Evolutionary conservation across 2,797 vertebrate species (phyloP), one percentile per base, ranked within the genome.

Genomic region (Helarctos malayanus): DNA sequence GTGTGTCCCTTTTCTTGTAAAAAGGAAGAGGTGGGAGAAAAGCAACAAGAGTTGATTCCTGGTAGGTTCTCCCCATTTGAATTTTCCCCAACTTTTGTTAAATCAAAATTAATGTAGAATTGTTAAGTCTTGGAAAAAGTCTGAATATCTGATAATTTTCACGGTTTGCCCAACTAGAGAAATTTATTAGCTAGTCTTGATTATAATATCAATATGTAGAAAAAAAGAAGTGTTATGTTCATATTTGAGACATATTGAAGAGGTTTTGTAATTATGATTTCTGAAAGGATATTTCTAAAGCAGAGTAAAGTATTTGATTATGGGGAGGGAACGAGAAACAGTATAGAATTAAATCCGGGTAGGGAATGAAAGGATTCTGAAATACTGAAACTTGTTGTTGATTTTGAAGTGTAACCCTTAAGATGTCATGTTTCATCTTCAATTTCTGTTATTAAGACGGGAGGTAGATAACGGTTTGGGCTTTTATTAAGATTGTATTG

Each of bases 401-500:
- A 0, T 96, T 96, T 23, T 78, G 84, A 94, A 86, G 32, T 95
- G 1, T 79, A 97, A 89, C 52, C 47, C 49, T 78, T 73, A 71
- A 89, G 63, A 59, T 71, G 27, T 38, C 73, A 76, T 93, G 93
- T 82, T 35, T 61, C 79, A 73, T 76, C 47, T 83, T 96, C 25
- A 83, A 0, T 95, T 93, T 97, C 59, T 95, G 15, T 96, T 94
- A 84, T 71, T 95, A 95, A 96, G 85, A 57, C 93, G 9, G 18
- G 52, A 91, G 27, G 18, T 82, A 91, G 94, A 76, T 73, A 94
- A 92, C 0, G 4, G 5, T 59, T 89, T 96, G 56, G 47, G 9
- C 27, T 91, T 94, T 76, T 76, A 89, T 96, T 89, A 95, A 91
- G 96, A 91, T 93, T 95, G 4, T 87, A 63, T 97, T 93, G 57